Conservation (phyloP, 2,888 invertebrate species). For the Pilophorus perplexus region DNA sequence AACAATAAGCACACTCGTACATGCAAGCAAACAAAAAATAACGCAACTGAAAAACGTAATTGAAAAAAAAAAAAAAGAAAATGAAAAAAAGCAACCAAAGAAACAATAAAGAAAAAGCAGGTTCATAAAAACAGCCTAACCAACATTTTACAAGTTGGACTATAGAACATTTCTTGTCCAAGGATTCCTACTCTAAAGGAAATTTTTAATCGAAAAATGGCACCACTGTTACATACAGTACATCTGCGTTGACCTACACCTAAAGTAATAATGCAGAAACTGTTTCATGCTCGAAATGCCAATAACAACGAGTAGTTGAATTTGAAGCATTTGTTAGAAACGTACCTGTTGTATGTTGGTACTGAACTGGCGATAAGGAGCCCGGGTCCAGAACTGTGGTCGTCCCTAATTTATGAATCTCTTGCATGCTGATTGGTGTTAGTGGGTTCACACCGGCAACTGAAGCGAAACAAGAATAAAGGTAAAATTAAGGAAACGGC, state of each 20-base stretch:
- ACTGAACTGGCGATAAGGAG: conserved; percentile 60
- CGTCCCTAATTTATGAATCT: conserved; percentile 65
- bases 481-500: neutral
- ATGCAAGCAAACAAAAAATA: conserved; percentile 35
- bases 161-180: too few relatives aligned
- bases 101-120: neutral
- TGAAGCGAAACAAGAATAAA: conserved; percentile 38
- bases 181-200: too few relatives aligned
- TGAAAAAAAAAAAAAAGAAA: conserved; percentile 15
- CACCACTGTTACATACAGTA: too few relatives aligned
- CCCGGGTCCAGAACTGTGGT: conserved; percentile 62
- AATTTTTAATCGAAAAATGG: too few relatives aligned
- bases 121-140: too few relatives aligned
- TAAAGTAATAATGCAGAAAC: too few relatives aligned
- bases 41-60: conserved; percentile 14
- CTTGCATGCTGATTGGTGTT: conserved; percentile 72
- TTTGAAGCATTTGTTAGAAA: too few relatives aligned
- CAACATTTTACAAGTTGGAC: too few relatives aligned
- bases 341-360: conserved; percentile 59
- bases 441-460: conserved; percentile 60
- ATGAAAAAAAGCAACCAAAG: neutral
- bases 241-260: too few relatives aligned
- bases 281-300: too few relatives aligned
- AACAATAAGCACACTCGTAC: neutral
- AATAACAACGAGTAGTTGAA: too few relatives aligned